Conservation (phyloP, 2,113 vertebrate species). For the Scytalopus superciliaris region DNA sequence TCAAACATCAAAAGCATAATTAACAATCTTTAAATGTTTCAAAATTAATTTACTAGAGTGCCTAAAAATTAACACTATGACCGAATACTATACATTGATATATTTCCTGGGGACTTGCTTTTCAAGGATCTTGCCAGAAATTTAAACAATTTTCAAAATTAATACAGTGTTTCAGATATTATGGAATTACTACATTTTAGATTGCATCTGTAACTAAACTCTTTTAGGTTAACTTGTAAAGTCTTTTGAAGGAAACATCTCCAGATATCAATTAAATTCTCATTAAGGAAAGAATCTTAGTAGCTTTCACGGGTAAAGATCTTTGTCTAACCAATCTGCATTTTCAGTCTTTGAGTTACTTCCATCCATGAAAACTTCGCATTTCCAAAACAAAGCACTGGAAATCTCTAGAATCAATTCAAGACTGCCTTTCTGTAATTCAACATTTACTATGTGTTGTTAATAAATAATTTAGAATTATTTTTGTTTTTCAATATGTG, state of each 20-base stretch:
- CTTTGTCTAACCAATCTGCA: neutral
- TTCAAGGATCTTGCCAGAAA: neutral
- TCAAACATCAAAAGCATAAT: neutral
- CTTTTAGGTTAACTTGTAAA: neutral
- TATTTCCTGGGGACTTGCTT: neutral
- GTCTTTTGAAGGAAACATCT: neutral
- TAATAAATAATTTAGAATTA: neutral
- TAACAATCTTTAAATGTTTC: neutral
- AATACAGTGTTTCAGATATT: constrained; percentile 3
- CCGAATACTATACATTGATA: neutral
- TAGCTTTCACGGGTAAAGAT: neutral
- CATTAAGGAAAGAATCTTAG: neutral
- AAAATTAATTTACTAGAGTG: neutral
- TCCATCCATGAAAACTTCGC: neutral
- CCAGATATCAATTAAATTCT: neutral
- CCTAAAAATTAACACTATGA: neutral
- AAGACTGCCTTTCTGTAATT: neutral
- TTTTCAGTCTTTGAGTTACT: neutral
- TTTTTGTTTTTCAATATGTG: neutral
- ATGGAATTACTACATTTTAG: neutral
- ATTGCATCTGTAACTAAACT: neutral
- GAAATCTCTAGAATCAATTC: neutral
- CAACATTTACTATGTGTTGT: neutral
- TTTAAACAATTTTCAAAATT: neutral
- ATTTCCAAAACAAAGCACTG: neutral